Percentiles rank a stretch among this genome's conserved stretches.
Conservation (phyloP, 1,140 invertebrate genomes). For the Apis laboriosa region DNA sequence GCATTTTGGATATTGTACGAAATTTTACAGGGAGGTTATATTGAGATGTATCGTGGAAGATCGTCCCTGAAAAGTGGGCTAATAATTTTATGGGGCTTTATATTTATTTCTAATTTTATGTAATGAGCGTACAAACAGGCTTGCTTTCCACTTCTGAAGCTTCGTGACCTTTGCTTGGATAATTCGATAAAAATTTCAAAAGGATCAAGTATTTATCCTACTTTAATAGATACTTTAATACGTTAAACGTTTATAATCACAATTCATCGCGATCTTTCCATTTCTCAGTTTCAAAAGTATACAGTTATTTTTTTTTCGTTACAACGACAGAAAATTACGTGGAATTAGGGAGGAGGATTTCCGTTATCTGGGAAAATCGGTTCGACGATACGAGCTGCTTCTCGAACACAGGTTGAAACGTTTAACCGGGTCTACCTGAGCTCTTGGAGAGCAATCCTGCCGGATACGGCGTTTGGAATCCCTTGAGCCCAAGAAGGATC, state of each 20-base stretch:
- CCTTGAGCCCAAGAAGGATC: slow-evolving; percentile 48
- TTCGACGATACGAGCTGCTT: slow-evolving; percentile 14
- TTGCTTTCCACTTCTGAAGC: too few relatives aligned
- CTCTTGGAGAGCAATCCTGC: slow-evolving; percentile 36
- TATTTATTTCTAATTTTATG: background rate
- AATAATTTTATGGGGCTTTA: too few relatives aligned
- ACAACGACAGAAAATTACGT: background rate
- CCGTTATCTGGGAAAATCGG: slow-evolving; percentile 4
- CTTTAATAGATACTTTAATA: too few relatives aligned
- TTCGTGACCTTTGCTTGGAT: too few relatives aligned
- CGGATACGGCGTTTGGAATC: background rate
- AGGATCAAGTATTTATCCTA: too few relatives aligned
- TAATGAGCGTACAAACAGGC: too few relatives aligned
- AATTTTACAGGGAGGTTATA: background rate
- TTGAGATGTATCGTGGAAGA: background rate
- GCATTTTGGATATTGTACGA: background rate
- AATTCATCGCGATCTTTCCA: too few relatives aligned
- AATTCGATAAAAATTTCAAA: too few relatives aligned
- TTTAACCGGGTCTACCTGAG: slow-evolving; percentile 61
- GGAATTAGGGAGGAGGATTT: too few relatives aligned
- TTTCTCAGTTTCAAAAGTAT: too few relatives aligned
- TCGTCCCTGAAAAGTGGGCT: background rate
- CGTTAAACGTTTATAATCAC: too few relatives aligned
- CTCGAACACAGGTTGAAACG: slow-evolving; percentile 46
- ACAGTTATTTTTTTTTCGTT: background rate